phyloP scores from a whole-genome alignment of 2,888 invertebrate genomes.

The Eutolmus rufibarbis region DNA sequence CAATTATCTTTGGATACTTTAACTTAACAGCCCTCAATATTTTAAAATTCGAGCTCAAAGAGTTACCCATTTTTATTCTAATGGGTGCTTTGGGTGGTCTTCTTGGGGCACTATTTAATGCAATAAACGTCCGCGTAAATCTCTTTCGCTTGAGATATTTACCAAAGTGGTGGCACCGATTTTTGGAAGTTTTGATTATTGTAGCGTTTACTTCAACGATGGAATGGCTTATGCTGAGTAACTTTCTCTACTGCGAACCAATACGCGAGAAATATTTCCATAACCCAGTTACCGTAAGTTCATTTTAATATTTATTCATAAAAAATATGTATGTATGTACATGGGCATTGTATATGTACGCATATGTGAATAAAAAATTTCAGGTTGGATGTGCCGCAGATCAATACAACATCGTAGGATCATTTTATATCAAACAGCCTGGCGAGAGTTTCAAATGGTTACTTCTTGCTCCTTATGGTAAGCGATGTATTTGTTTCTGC shows the following conservation, averaged over 20 bases:
- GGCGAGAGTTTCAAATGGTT: slow-evolving; percentile 92
- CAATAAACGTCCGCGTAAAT: slow-evolving; percentile 83
- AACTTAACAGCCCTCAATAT: not conserved
- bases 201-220: slow-evolving; percentile 84
- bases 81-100: slow-evolving; percentile 91
- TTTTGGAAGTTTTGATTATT: slow-evolving; percentile 86
- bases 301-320: not conserved
- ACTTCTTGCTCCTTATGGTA: slow-evolving; percentile 89
- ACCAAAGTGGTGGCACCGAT: slow-evolving; percentile 73
- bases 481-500: slow-evolving; percentile 12
- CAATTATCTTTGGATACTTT: not conserved
- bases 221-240: slow-evolving; percentile 88
- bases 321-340: not conserved
- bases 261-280: not conserved
- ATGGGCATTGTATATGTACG: no score
- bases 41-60: slow-evolving; percentile 66
- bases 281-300: not conserved
- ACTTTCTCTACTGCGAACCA: slow-evolving; percentile 87
- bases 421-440: slow-evolving; percentile 97
- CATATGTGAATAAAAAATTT: slow-evolving; percentile 50
- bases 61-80: slow-evolving; percentile 85
- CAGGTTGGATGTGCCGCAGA: slow-evolving; percentile 91
- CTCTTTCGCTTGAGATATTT: slow-evolving; percentile 80
- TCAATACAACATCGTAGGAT: slow-evolving; percentile 90
- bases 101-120: slow-evolving; percentile 91